phyloP scores from a whole-genome alignment of 2,113 vertebrate species.

The Ceyx melanurus region DNA sequence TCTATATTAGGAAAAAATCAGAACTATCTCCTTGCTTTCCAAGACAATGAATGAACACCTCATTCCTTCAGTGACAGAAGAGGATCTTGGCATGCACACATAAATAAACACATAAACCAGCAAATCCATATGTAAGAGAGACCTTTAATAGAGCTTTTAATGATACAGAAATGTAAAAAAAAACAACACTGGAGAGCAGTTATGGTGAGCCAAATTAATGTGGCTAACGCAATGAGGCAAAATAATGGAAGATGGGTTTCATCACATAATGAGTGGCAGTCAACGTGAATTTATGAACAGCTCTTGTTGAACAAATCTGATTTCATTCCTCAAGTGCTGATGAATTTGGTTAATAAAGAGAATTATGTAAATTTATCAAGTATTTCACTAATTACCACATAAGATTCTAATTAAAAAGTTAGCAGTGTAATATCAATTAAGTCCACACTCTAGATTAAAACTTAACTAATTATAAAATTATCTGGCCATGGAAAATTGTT shows the following conservation, averaged over 20 bases:
- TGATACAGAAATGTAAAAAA: background rate
- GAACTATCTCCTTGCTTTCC: background rate
- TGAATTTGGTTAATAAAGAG: background rate
- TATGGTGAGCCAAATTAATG: background rate
- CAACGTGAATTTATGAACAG: background rate
- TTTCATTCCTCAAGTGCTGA: background rate
- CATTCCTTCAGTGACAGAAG: background rate
- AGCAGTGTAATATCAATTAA: background rate
- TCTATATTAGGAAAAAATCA: background rate
- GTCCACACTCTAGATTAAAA: background rate
- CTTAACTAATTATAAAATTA: slow-evolving; percentile 38
- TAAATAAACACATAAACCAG: background rate
- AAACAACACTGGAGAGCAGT: background rate
- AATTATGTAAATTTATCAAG: slow-evolving; percentile 17
- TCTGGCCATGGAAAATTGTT: background rate
- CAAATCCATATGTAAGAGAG: background rate
- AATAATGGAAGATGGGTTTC: background rate
- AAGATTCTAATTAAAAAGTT: slow-evolving; percentile 37
- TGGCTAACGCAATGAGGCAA: background rate
- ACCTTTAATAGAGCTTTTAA: background rate
- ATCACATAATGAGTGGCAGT: background rate
- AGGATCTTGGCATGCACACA: background rate
- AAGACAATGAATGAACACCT: background rate
- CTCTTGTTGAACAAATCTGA: background rate
- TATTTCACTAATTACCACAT: slow-evolving; percentile 22